Evolutionary conservation across 2,113 vertebrate species (phyloP), one percentile per base, ranked within the genome.

Genomic region (Rattus rattus): DNA sequence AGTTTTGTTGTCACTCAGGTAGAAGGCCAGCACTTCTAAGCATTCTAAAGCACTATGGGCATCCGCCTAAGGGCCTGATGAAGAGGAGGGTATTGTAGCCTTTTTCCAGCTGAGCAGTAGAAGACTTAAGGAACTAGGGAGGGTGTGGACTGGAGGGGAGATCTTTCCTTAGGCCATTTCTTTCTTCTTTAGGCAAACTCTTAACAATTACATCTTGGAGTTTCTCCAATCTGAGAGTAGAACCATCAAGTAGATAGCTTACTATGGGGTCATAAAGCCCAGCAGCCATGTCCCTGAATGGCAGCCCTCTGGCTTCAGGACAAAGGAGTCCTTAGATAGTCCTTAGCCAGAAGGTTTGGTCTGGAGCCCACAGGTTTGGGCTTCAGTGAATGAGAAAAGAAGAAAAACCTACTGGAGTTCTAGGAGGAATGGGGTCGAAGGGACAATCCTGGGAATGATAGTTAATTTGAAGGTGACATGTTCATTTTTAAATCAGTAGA

Each of bases 11-110:
- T 54, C 88, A 95, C 94, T 69, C 88, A 28, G 96, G 98, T 97
- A 97, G 97, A 97, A 98, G 96, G 96, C 97, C 96, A 98, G 97
- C 92, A 94, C 43, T 43, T 43, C 43, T 43, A 43, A 43, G 43
- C 43, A 43, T 43, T 94, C 94, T 56, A 70, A 70, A 97, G 90
- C 65, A 87, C 79, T 73, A 69, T 92, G 91, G 96, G 95, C 90
- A 84, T 87, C 90, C 69, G 65, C 39, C 84, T 76, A 91, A 14
- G 83, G 89, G 92, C 94, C 92, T 47, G 61, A 81, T 63, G 54
- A 88, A 89, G 94, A 94, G 93, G 89, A 93, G 79, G 76, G 49
- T 97, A 81, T 22, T 94, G 6, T 17, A 47, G 14, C 17, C 24
- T 43, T 19, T 12, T 95, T 80, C 92, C 76, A 88, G 93, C 6